These are phyloP conservation scores for Diachrysia chrysitis DNA, from an alignment of 2,888 invertebrate species.

Conservation along the genomic window DNA sequence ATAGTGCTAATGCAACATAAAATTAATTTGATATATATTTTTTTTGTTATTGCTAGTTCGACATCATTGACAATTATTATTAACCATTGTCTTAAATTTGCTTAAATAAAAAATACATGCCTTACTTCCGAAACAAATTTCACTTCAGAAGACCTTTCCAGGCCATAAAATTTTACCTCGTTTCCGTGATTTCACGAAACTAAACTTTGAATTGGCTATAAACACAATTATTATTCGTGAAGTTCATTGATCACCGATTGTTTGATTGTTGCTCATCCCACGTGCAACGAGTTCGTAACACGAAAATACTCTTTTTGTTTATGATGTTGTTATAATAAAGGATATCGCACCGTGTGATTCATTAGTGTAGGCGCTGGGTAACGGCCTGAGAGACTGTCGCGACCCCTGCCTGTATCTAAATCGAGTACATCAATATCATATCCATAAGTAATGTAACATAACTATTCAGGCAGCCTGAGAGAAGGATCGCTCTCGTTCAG, in stretches of 20 bases:
- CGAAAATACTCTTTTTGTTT: slow-evolving; percentile 64
- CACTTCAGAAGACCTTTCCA: background rate
- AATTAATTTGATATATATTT: no score
- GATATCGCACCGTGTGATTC: slow-evolving; percentile 72
- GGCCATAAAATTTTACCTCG: background rate
- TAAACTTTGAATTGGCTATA: slow-evolving; percentile 24
- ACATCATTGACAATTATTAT: no score
- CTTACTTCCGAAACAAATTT: background rate
- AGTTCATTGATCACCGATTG: slow-evolving; percentile 55
- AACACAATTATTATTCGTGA: slow-evolving; percentile 28
- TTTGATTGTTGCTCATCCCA: slow-evolving; percentile 59
- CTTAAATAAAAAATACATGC: background rate
- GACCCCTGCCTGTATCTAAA: slow-evolving; percentile 28
- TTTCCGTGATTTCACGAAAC: slow-evolving; percentile 11
- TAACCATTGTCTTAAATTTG: background rate
- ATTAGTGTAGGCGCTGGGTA: slow-evolving; percentile 67
- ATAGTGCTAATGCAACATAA: no score
- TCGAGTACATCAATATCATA: slow-evolving; percentile 5
- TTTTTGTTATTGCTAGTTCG: no score
- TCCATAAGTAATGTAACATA: slow-evolving; percentile 7
- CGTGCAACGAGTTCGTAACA: slow-evolving; percentile 48
- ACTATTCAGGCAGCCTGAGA: background rate
- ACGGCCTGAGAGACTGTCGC: slow-evolving; percentile 54
- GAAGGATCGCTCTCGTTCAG: background rate
- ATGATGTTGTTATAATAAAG: slow-evolving; percentile 59